Evolutionary conservation across 2,113 vertebrate genomes (phyloP), one percentile per base, ranked within the genome.

Genomic region (Cyprinodon tularosa): DNA sequence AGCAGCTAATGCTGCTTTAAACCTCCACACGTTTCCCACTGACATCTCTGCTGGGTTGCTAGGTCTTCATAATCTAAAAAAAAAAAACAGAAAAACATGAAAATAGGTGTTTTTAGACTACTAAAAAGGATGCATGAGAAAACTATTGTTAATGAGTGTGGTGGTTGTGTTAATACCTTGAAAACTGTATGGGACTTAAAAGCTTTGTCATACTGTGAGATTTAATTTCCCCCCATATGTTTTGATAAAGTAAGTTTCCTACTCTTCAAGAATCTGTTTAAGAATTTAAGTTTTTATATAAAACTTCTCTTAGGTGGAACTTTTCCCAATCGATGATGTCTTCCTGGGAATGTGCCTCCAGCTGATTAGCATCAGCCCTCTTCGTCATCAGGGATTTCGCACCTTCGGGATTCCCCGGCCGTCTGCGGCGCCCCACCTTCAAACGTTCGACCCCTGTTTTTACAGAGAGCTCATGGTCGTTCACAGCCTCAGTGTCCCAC

Each of bases 271-370:
- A 2, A 20, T 10, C 0, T 12, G 11, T 45, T 29, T 12, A 20
- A 9, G 9, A 12, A 10, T 38, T 17, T 29, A 29, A 3, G 38
- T 68, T 2, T 3, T 14, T 17, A 57, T 66, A n/a, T 42, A 36
- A 60, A 17, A 4, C 22, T 47, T 67, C 95, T 94, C 76, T 79
- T 88, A 98, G 84, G 98, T 99, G 39, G 98, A 99, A 77, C 93
- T 99, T 82, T 99, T 98, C 81, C 98, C 98, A 38, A 99, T 99
- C 0, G 98, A 99, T 0, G 97, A 99, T 0, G 98, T 99, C 77
- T 99, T 99, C 78, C 78, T 99, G 88, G 98, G 98, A 40, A 99
- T 99, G 98, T 99, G 98, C 85, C 92, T 99, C 53, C 96, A 96
- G 91, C 93, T 96, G 38, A 95, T 99, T 4, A 94, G 92, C 15